phyloP scores from a whole-genome alignment of 2,888 invertebrate species.

The Linnaemya tessellans region DNA sequence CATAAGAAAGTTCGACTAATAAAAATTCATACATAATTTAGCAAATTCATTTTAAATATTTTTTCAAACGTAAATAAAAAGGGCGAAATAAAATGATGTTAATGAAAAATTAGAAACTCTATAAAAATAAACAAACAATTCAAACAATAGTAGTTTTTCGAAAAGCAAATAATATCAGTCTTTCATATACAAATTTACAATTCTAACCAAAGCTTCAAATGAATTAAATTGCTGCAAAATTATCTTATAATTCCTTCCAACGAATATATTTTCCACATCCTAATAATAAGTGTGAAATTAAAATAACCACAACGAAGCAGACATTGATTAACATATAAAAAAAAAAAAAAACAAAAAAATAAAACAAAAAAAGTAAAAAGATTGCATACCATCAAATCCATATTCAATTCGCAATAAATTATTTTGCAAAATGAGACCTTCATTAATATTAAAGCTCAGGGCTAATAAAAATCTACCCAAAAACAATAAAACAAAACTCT shows the following conservation, averaged over 20 bases:
- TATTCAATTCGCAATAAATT: constrained; percentile 64
- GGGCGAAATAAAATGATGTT: no score
- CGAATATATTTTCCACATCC: not conserved
- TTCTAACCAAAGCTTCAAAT: not conserved
- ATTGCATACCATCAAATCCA: constrained; percentile 46
- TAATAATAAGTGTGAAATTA: constrained; percentile 16
- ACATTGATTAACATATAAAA: constrained; percentile 72
- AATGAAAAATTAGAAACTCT: no score
- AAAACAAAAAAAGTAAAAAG: constrained; percentile 42
- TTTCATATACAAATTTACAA: no score
- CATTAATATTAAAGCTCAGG: constrained; percentile 59
- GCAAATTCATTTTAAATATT: no score
- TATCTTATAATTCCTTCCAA: not conserved
- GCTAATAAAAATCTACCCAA: constrained; percentile 36
- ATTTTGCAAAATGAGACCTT: constrained; percentile 60
- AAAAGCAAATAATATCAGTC: no score
- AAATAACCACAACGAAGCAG: constrained; percentile 48
- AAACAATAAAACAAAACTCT: not conserved
- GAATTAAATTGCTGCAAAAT: not conserved
- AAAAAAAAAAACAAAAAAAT: constrained; percentile 9
- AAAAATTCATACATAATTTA: no score
- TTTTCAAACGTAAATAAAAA: no score
- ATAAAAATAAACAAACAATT: no score
- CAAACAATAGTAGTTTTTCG: no score
- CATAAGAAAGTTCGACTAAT: no score